Conservation (phyloP, 2,888 invertebrate genomes). For the Miltochrista miniata region DNA sequence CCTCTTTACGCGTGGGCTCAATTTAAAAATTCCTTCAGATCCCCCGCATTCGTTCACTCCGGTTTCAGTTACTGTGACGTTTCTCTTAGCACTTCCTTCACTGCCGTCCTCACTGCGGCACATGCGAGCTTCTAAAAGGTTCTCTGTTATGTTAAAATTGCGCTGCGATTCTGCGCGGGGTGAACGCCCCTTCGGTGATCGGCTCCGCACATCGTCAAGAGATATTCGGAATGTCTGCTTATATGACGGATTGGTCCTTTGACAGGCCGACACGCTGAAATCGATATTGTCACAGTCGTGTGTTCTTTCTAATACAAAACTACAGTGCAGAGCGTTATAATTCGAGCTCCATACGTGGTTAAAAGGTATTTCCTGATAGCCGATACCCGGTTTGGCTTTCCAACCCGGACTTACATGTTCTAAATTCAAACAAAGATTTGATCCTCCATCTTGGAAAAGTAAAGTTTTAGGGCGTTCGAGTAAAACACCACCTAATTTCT, state of each 20-base stretch:
- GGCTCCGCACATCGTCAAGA: constrained; percentile 71
- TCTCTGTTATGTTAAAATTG: constrained; percentile 78
- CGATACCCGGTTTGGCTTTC: constrained; percentile 94
- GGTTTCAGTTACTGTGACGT: constrained; percentile 84
- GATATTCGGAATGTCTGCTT: constrained; percentile 79
- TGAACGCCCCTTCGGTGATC: constrained; percentile 74
- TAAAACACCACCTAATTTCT: constrained; percentile 92
- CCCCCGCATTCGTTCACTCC: constrained; percentile 85
- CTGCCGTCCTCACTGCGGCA: constrained; percentile 75
- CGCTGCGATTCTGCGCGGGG: constrained; percentile 76
- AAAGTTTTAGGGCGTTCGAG: constrained; percentile 95
- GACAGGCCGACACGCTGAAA: constrained; percentile 74
- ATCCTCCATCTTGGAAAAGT: constrained; percentile 94
- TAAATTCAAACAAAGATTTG: constrained; percentile 93
- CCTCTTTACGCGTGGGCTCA: constrained; percentile 82
- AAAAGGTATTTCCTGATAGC: constrained; percentile 95
- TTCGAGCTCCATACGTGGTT: constrained; percentile 95
- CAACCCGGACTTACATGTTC: constrained; percentile 95
- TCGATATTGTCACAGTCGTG: constrained; percentile 82
- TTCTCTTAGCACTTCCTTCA: constrained; percentile 74
- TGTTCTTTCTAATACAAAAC: constrained; percentile 91
- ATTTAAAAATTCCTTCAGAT: constrained; percentile 84
- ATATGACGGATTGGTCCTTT: constrained; percentile 77
- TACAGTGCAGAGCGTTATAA: constrained; percentile 95
- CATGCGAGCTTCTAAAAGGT: constrained; percentile 74